These are phyloP conservation scores for Hymenochirus boettgeri DNA, from an alignment of 2,113 vertebrate species.

Conservation along the genomic window DNA sequence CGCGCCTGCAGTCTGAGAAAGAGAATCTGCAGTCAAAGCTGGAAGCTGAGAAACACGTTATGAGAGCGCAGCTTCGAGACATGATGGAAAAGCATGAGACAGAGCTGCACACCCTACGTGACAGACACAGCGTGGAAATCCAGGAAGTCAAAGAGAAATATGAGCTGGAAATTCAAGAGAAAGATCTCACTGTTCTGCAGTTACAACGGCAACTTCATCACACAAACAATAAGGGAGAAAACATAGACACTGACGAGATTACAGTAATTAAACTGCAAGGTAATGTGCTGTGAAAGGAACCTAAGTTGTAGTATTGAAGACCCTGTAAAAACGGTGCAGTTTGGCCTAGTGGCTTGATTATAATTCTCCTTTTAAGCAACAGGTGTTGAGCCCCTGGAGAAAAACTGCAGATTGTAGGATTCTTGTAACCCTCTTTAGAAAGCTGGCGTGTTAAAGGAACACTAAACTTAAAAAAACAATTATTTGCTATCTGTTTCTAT, in stretches of 20 bases:
- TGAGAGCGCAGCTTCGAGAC: conserved; percentile 81
- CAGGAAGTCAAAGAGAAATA: conserved; percentile 56
- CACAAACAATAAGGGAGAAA: conserved; percentile 35
- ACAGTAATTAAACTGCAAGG: conserved; percentile 69
- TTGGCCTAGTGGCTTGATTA: no score
- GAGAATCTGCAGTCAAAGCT: conserved; percentile 79
- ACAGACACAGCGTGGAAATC: conserved; percentile 44
- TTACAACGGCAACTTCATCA: conserved; percentile 60
- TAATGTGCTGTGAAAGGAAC: no score
- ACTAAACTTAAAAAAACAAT: no score
- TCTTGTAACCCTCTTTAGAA: no score
- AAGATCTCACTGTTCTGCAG: conserved; percentile 53
- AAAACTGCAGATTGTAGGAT: no score
- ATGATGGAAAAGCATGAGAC: conserved; percentile 80
- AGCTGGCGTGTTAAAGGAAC: no score
- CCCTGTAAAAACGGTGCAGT: no score
- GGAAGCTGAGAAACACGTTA: conserved; percentile 86
- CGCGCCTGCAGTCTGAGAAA: conserved; percentile 68
- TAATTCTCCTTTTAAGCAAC: no score
- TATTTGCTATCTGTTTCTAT: no score
- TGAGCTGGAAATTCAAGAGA: conserved; percentile 61
- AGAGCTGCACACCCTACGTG: conserved; percentile 57
- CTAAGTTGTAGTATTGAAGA: no score
- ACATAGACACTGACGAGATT: conserved; percentile 15
- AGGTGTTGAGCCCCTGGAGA: no score